A percentile compares a stretch with the other conserved stretches of the same genome.
phyloP scores from a whole-genome alignment of 2,888 invertebrate species.

The Drosophila fulvimacula region DNA sequence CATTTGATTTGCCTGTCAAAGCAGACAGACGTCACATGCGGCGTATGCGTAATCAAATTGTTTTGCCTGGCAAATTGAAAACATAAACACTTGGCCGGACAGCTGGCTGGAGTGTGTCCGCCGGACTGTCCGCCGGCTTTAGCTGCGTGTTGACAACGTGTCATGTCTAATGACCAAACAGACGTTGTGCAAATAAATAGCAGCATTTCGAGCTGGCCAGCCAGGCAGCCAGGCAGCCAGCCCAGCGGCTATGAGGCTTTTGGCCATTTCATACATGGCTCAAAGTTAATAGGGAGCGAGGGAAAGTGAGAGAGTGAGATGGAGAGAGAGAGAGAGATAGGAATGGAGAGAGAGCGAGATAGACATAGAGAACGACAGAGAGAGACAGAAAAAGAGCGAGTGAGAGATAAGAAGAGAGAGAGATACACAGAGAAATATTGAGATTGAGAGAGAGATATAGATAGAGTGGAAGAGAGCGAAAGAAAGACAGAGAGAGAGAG shows the following conservation, averaged over 20 bases:
- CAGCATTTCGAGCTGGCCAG: constrained; percentile 31
- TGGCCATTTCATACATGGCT: background rate
- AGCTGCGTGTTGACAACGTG: constrained; percentile 54
- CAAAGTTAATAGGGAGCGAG: too few relatives aligned
- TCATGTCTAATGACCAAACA: constrained; percentile 71
- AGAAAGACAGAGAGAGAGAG: too few relatives aligned
- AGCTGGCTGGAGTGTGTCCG: background rate
- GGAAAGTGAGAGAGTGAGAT: too few relatives aligned
- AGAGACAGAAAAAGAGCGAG: too few relatives aligned
- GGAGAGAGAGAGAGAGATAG: too few relatives aligned
- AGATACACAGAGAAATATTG: too few relatives aligned
- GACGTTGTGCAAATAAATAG: constrained; percentile 41
- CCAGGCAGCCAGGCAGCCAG: too few relatives aligned
- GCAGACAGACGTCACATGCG: constrained; percentile 45
- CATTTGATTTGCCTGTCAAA: constrained; percentile 65
- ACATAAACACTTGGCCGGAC: constrained; percentile 56
- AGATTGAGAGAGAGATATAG: too few relatives aligned
- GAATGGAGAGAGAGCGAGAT: too few relatives aligned
- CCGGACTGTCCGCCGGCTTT: constrained; percentile 9
- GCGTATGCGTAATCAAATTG: constrained; percentile 73
- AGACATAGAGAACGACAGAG: too few relatives aligned
- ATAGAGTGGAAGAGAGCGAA: too few relatives aligned
- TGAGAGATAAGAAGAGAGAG: too few relatives aligned
- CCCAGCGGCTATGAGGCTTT: background rate
- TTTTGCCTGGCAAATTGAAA: constrained; percentile 65